Evolutionary conservation across 2,888 invertebrate species (phyloP).

Genomic region (Trachelus troglodyta): DNA sequence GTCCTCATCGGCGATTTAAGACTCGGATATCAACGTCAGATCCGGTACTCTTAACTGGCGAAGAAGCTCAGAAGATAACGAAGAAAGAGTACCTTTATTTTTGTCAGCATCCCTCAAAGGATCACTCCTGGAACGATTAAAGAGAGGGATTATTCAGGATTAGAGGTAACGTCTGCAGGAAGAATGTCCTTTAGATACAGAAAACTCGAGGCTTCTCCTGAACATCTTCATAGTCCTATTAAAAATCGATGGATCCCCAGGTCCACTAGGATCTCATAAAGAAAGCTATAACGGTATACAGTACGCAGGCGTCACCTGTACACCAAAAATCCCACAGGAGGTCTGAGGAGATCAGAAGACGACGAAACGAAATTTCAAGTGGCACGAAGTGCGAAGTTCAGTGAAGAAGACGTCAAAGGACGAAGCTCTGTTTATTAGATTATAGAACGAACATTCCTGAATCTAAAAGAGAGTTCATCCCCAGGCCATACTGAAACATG

Average conservation of each 20-base stretch:
- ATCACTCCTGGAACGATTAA: not conserved
- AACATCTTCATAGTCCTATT: not conserved
- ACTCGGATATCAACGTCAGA: not conserved
- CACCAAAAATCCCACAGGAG: not conserved
- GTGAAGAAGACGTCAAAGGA: not conserved
- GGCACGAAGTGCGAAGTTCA: not conserved
- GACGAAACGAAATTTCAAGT: not conserved
- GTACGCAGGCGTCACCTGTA: not conserved
- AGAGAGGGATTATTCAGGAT: not conserved
- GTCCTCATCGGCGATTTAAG: not conserved
- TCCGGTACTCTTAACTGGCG: not conserved
- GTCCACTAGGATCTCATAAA: not conserved
- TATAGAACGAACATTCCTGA: not conserved
- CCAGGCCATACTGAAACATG: not conserved
- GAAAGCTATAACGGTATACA: not conserved
- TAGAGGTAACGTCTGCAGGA: not conserved
- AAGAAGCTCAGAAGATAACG: not conserved
- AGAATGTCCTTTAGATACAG: not conserved
- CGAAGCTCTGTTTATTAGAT: not conserved
- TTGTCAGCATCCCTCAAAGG: not conserved
- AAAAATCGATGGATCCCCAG: not conserved
- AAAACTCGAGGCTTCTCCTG: not conserved
- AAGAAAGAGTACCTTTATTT: not conserved
- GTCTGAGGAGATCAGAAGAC: not conserved
- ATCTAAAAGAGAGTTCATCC: not conserved